Conservation (phyloP, 2,888 invertebrate genomes). For the Leucophenga montana region DNA sequence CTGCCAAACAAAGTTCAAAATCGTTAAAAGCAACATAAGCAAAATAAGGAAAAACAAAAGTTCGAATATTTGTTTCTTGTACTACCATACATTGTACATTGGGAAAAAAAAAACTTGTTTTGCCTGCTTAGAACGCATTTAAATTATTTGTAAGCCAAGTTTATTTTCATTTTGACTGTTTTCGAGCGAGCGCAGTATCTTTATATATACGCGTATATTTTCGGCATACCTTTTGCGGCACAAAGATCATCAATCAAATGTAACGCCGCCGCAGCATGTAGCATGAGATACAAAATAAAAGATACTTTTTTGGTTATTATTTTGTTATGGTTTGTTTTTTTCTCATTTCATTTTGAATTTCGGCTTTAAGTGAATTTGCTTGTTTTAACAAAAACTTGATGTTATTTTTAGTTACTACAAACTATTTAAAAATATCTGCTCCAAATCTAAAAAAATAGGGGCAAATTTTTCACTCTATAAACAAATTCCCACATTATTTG, state of each 20-base stretch:
- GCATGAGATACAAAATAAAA: constrained; percentile 3
- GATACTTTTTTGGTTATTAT: constrained; percentile 33
- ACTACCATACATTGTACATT: too few relatives aligned
- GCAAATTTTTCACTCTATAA: neutral
- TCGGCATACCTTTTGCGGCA: constrained; percentile 22
- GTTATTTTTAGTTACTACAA: neutral
- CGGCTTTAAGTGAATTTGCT: constrained; percentile 61
- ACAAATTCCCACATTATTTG: constrained; percentile 64
- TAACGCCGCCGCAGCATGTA: neutral
- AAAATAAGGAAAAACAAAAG: constrained; percentile 1
- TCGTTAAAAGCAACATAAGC: neutral
- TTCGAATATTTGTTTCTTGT: neutral
- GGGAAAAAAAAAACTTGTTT: constrained; percentile 21
- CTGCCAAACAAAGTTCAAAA: constrained; percentile 1
- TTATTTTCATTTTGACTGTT: neutral
- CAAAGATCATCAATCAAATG: constrained; percentile 64
- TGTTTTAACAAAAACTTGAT: constrained; percentile 45
- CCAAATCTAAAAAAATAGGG: neutral
- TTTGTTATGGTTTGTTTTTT: constrained; percentile 28
- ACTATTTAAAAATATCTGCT: neutral
- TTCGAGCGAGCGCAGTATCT: too few relatives aligned
- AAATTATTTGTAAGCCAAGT: constrained; percentile 24
- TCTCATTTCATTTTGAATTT: constrained; percentile 37
- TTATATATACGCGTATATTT: too few relatives aligned
- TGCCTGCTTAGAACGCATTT: constrained; percentile 27